phyloP scores from a whole-genome alignment of 2,888 invertebrate genomes.

The Hydroisotoma schaefferi region DNA sequence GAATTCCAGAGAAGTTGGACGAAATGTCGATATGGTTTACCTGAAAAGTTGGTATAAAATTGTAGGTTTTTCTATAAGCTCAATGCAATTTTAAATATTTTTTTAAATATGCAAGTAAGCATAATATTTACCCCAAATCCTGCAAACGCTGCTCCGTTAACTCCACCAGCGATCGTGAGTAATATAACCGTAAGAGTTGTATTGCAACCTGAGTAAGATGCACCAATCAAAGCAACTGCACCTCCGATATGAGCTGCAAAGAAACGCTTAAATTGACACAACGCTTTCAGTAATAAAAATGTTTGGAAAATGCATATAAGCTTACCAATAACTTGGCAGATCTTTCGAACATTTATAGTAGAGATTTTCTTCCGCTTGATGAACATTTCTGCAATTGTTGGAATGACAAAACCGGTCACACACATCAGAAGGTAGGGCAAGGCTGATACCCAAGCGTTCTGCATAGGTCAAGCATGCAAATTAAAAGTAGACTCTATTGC shows the following conservation, averaged over 20 bases:
- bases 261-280: neutral
- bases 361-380: conserved; percentile 61
- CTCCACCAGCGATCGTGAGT: conserved; percentile 75
- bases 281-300: neutral
- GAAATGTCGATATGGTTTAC: conserved; percentile 77
- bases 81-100: too few species aligned
- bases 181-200: conserved; percentile 71
- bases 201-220: conserved; percentile 81
- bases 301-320: neutral
- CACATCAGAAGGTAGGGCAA: conserved; percentile 87
- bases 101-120: too few species aligned
- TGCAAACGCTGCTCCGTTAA: conserved; percentile 58
- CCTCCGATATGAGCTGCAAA: conserved; percentile 33
- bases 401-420: conserved; percentile 79
- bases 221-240: conserved; percentile 65
- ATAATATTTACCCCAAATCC: conserved; percentile 82
- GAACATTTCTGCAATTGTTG: conserved; percentile 80
- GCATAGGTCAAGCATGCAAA: conserved; percentile 50
- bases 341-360: conserved; percentile 34
- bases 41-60: conserved; percentile 1
- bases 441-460: conserved; percentile 80
- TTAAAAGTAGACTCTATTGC: neutral
- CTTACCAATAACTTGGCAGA: conserved; percentile 41
- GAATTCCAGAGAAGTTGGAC: conserved; percentile 81
- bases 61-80: neutral